A percentile compares a stretch with the other conserved stretches of the same genome.
Evolutionary conservation across 1,140 invertebrate species (phyloP).

Genomic region (Tetranychus urticae): DNA sequence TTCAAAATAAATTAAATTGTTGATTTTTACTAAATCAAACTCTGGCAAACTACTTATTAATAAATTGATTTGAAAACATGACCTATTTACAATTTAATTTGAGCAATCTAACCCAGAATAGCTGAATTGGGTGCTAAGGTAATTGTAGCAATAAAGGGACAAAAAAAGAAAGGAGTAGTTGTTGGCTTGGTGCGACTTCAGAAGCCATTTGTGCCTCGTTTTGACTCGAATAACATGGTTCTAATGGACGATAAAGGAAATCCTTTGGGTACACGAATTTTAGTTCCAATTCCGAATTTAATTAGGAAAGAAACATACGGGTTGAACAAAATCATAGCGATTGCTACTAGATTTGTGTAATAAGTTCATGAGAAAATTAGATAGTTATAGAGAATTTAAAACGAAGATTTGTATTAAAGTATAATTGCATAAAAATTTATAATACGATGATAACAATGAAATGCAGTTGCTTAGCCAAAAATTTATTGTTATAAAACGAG

Average conservation of each 20-base stretch:
- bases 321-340: slow-evolving; percentile 78
- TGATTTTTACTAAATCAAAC: too few species aligned
- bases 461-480: too few species aligned
- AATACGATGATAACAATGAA: too few species aligned
- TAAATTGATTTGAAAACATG: too few species aligned
- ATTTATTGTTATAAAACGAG: too few species aligned
- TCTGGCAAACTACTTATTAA: too few species aligned
- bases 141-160: slow-evolving; percentile 80
- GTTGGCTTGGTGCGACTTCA: slow-evolving; percentile 75
- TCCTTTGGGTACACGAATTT: slow-evolving; percentile 71
- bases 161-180: slow-evolving; percentile 84
- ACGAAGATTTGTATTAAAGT: too few species aligned
- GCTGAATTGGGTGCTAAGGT: slow-evolving; percentile 48
- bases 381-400: too few species aligned
- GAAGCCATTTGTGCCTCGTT: slow-evolving; percentile 55
- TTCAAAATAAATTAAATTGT: too few species aligned
- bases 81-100: too few species aligned
- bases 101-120: not conserved
- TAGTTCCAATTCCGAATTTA: slow-evolving; percentile 75
- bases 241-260: slow-evolving; percentile 68
- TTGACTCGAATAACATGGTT: slow-evolving; percentile 90
- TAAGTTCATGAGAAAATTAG: too few species aligned
- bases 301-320: slow-evolving; percentile 68
- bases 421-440: too few species aligned
- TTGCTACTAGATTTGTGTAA: slow-evolving; percentile 74